A percentile compares a stretch with the other conserved stretches of the same genome.
Conservation (phyloP, 2,113 vertebrate species). For the Oncorhynchus keta region DNA sequence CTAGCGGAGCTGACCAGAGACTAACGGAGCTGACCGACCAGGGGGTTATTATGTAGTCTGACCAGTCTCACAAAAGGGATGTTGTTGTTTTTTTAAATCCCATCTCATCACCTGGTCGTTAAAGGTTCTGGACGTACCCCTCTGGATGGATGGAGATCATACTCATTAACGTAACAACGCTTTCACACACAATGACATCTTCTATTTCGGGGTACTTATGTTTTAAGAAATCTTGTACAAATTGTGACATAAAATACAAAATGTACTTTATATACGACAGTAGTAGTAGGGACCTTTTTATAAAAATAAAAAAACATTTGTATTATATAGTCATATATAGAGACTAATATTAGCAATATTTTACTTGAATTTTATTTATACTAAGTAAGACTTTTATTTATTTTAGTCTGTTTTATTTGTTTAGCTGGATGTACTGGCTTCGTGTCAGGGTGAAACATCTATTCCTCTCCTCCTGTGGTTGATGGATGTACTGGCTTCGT, state of each 20-base stretch:
- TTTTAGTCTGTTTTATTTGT: conserved; percentile 32
- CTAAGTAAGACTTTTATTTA: conserved; percentile 62
- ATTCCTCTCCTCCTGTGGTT: neutral
- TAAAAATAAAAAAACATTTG: conserved; percentile 42
- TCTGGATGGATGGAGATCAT: neutral
- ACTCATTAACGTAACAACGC: neutral
- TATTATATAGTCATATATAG: conserved; percentile 49
- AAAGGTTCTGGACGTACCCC: neutral
- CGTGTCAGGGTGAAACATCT: neutral
- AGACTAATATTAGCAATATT: conserved; percentile 58
- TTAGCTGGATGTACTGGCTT: neutral
- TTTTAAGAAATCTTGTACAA: conserved; percentile 31
- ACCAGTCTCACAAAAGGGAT: neutral
- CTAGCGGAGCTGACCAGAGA: neutral
- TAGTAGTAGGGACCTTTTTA: conserved; percentile 38
- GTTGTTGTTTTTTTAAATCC: neutral
- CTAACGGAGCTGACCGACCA: no score
- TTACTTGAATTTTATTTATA: conserved; percentile 64
- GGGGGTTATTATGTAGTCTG: conserved; percentile 26
- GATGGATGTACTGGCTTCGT: neutral
- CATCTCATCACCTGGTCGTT: neutral
- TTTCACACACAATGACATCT: neutral
- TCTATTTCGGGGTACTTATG: conserved; percentile 4
- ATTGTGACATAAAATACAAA: conserved; percentile 20
- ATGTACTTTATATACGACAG: conserved; percentile 11